Percentiles rank a stretch among this genome's conserved stretches.
phyloP scores from a whole-genome alignment of 1,140 invertebrate species.

The Eurosta solidaginis region DNA sequence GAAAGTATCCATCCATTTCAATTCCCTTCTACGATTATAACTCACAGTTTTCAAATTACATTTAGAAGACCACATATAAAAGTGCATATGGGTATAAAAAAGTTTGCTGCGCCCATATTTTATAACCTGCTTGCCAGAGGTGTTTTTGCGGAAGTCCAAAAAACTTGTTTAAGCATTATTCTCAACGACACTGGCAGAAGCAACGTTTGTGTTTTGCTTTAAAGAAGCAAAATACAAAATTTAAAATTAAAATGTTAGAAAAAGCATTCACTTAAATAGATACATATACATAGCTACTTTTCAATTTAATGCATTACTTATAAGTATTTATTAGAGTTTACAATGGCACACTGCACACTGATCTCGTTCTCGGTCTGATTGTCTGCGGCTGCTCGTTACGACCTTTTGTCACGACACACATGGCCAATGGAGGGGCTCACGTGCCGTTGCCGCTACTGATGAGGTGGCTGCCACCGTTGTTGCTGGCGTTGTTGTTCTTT shows the following conservation, averaged over 20 bases:
- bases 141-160: not conserved
- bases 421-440: not conserved
- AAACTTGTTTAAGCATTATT: not conserved
- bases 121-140: not conserved
- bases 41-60: too few relatives aligned
- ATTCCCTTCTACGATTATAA: too few relatives aligned
- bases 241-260: conserved; percentile 18
- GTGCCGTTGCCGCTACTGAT: conserved; percentile 8
- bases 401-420: conserved; percentile 25
- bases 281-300: too few relatives aligned
- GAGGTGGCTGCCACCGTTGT: not conserved
- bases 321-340: not conserved
- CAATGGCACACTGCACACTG: not conserved
- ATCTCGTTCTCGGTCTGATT: too few relatives aligned
- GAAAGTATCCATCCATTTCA: too few relatives aligned
- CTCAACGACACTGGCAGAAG: not conserved
- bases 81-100: too few relatives aligned
- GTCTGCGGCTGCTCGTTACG: conserved; percentile 15
- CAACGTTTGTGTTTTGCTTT: not conserved
- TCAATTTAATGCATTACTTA: not conserved
- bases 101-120: not conserved
- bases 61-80: too few relatives aligned
- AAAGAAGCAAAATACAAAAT: not conserved
- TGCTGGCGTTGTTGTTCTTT: not conserved
- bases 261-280: too few relatives aligned